These are phyloP conservation scores for Cheilosia soror DNA, from an alignment of 2,888 invertebrate genomes.

Conservation along the genomic window DNA sequence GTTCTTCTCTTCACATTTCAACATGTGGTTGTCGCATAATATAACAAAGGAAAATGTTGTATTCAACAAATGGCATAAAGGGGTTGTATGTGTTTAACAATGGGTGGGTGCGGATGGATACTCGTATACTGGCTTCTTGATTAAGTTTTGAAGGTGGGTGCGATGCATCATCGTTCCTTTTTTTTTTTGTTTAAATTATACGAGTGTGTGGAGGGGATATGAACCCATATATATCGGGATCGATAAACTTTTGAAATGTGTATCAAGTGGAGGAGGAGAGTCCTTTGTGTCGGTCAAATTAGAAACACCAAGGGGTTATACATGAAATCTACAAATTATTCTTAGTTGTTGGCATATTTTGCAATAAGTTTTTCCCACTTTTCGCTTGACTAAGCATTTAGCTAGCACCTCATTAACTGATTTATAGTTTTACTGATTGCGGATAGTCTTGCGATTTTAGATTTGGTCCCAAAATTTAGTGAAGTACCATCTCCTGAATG, in stretches of 20 bases:
- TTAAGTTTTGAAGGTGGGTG: conserved; percentile 50
- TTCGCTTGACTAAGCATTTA: no score
- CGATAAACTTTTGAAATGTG: conserved; percentile 61
- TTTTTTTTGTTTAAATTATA: conserved; percentile 2
- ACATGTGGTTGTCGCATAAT: conserved; percentile 75
- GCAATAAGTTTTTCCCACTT: no score
- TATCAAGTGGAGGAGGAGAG: neutral
- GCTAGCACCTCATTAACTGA: no score
- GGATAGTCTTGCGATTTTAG: no score
- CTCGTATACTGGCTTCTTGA: conserved; percentile 38
- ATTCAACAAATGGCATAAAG: conserved; percentile 72
- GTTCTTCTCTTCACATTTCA: conserved; percentile 53
- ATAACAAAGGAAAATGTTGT: conserved; percentile 68
- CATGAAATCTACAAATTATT: no score
- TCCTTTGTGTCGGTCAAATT: neutral
- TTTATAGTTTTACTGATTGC: no score
- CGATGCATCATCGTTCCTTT: conserved; percentile 44
- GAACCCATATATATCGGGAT: conserved; percentile 41
- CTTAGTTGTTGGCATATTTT: no score
- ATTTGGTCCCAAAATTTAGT: no score
- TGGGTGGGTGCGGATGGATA: conserved; percentile 8
- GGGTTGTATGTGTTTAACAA: conserved; percentile 11
- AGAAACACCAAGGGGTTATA: neutral
- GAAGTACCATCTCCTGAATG: no score
- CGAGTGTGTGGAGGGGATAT: conserved; percentile 5